A percentile compares a stretch with the other conserved stretches of the same genome.
Conservation (phyloP, 2,888 invertebrate species). For the Sclerodermus sp. region DNA sequence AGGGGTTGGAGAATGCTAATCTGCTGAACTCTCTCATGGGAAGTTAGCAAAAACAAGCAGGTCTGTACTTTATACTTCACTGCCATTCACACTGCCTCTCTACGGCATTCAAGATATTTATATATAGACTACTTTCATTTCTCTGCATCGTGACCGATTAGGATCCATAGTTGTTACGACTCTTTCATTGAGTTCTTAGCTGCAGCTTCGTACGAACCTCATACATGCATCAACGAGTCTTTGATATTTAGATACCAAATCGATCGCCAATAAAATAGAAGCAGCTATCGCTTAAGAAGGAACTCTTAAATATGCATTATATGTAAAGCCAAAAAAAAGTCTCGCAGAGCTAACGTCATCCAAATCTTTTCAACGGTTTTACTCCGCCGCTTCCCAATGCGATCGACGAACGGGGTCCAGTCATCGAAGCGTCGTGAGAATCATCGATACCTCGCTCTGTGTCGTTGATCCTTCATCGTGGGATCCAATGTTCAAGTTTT, state of each 20-base stretch:
- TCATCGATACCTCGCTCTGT: too few relatives aligned
- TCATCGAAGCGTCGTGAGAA: too few relatives aligned
- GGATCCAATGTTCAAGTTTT: too few relatives aligned
- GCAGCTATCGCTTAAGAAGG: constrained; percentile 31
- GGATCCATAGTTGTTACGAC: constrained; percentile 26
- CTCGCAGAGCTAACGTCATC: constrained; percentile 28
- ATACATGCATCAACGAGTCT: constrained; percentile 16
- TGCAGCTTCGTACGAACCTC: constrained; percentile 24
- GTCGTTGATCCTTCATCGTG: too few relatives aligned
- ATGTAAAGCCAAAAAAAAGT: constrained; percentile 12
- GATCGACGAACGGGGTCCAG: too few relatives aligned
- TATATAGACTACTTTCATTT: constrained; percentile 21
- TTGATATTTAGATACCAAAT: constrained; percentile 23
- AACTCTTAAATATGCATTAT: constrained; percentile 18
- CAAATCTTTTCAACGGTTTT: constrained; percentile 17
- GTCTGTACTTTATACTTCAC: constrained; percentile 49
- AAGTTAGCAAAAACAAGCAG: constrained; percentile 46
- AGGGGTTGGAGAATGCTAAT: too few relatives aligned
- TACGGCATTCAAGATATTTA: constrained; percentile 25
- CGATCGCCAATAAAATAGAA: constrained; percentile 25
- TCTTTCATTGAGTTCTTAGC: constrained; percentile 25
- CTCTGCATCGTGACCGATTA: constrained; percentile 41
- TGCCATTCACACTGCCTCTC: constrained; percentile 46
- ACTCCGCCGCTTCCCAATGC: too few relatives aligned
- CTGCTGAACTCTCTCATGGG: constrained; percentile 15